A percentile compares a stretch with the other conserved stretches of the same genome.
Conservation (phyloP, 1,140 invertebrate species). For the Drosophila simulans region DNA sequence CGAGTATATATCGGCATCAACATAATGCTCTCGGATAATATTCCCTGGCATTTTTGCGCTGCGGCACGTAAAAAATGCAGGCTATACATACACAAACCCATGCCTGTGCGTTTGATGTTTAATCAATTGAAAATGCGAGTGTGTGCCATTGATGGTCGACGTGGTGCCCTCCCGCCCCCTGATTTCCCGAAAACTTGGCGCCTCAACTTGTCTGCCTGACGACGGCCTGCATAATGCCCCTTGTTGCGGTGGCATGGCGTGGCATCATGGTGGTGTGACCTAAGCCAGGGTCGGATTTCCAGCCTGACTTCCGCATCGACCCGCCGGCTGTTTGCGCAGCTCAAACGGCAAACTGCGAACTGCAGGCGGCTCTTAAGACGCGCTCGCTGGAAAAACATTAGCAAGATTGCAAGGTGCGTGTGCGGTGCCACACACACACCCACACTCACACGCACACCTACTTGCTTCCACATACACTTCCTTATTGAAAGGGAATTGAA, state of each 20-base stretch:
- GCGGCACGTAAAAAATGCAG: conserved; percentile 79
- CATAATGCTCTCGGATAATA: conserved; percentile 74
- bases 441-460: background rate
- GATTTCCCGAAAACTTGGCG: conserved; percentile 14
- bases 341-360: conserved; percentile 23
- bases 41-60: conserved; percentile 71
- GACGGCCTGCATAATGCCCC: conserved; percentile 26
- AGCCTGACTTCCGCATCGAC: conserved; percentile 61
- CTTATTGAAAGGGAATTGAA: conserved; percentile 78
- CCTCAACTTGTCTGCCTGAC: conserved; percentile 54
- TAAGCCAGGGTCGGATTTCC: conserved; percentile 25
- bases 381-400: conserved; percentile 73
- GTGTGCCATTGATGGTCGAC: conserved; percentile 56
- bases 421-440: conserved; percentile 37
- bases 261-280: conserved; percentile 16
- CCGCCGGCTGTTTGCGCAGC: conserved; percentile 64
- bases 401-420: conserved; percentile 82
- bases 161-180: background rate
- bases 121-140: conserved; percentile 76
- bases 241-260: background rate
- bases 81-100: conserved; percentile 33
- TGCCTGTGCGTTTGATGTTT: conserved; percentile 62
- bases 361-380: conserved; percentile 52
- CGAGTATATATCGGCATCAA: conserved; percentile 58
- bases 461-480: conserved; percentile 5